A percentile compares a stretch with the other conserved stretches of the same genome.
Evolutionary conservation across 2,888 invertebrate genomes (phyloP).

Genomic region (Carabus problematicus): DNA sequence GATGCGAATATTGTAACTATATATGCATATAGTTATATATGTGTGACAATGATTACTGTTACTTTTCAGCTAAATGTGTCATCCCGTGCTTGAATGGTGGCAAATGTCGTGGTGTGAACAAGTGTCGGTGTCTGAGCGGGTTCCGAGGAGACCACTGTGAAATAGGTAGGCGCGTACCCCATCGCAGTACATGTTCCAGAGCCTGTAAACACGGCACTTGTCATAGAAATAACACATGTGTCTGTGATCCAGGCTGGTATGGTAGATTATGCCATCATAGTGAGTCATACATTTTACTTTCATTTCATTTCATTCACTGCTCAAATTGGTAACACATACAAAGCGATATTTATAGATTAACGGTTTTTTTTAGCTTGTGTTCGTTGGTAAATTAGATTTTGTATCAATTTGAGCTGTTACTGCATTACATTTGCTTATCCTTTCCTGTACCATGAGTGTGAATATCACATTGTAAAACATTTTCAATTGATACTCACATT

Average conservation of each 20-base stretch:
- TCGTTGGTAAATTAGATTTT: neutral
- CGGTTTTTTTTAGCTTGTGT: no score
- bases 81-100: slow-evolving; percentile 93
- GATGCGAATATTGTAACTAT: slow-evolving; percentile 89
- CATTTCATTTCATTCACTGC: slow-evolving; percentile 1
- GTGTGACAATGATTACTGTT: neutral
- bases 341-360: no score
- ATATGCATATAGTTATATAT: slow-evolving; percentile 4
- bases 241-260: slow-evolving; percentile 84
- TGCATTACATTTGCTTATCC: neutral
- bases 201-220: slow-evolving; percentile 83
- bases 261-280: slow-evolving; percentile 83
- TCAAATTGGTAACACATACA: no score
- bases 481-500: slow-evolving; percentile 37
- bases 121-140: slow-evolving; percentile 86
- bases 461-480: neutral
- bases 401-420: neutral
- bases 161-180: slow-evolving; percentile 74
- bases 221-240: slow-evolving; percentile 72
- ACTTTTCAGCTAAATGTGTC: slow-evolving; percentile 60
- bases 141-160: slow-evolving; percentile 91
- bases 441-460: neutral
- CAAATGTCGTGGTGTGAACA: slow-evolving; percentile 86
- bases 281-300: slow-evolving; percentile 56
- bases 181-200: slow-evolving; percentile 74